A percentile compares a stretch with the other conserved stretches of the same genome.
Conservation (phyloP, 2,797 vertebrate species). For the Danio tinwini region DNA sequence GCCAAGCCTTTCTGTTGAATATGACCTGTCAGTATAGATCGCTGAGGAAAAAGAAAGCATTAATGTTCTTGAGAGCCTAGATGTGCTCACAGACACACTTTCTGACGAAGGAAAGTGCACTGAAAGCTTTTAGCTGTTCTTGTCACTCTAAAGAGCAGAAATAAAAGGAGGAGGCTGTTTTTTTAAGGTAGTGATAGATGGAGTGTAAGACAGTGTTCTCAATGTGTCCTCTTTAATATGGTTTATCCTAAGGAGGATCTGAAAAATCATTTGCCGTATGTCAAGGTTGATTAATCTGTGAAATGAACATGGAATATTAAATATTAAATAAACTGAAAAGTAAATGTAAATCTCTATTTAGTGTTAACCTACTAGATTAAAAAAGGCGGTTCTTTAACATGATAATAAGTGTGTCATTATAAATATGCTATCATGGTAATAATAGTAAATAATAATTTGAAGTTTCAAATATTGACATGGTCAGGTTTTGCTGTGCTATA, state of each 20-base stretch:
- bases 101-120: slow-evolving; percentile 47
- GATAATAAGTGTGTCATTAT: too few species aligned
- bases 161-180: slow-evolving; percentile 28
- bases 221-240: slow-evolving; percentile 7
- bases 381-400: too few species aligned
- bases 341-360: not conserved
- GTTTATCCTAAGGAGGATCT: not conserved
- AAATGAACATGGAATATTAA: not conserved
- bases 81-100: slow-evolving; percentile 46
- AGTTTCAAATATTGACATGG: too few species aligned
- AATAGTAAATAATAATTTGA: too few species aligned
- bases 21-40: slow-evolving; percentile 56
- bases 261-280: not conserved
- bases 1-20: slow-evolving; percentile 51
- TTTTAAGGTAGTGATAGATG: slow-evolving; percentile 18
- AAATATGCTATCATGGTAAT: too few species aligned
- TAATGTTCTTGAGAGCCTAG: slow-evolving; percentile 46
- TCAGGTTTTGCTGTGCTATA: too few species aligned
- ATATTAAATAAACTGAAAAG: not conserved
- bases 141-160: slow-evolving; percentile 49
- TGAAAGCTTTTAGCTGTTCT: slow-evolving; percentile 54
- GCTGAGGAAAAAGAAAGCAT: slow-evolving; percentile 45
- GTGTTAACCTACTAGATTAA: not conserved
- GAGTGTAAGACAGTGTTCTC: slow-evolving; percentile 12
- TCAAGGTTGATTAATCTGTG: not conserved